phyloP scores from a whole-genome alignment of 1,140 invertebrate genomes.

The Lasioglossum baleicum region DNA sequence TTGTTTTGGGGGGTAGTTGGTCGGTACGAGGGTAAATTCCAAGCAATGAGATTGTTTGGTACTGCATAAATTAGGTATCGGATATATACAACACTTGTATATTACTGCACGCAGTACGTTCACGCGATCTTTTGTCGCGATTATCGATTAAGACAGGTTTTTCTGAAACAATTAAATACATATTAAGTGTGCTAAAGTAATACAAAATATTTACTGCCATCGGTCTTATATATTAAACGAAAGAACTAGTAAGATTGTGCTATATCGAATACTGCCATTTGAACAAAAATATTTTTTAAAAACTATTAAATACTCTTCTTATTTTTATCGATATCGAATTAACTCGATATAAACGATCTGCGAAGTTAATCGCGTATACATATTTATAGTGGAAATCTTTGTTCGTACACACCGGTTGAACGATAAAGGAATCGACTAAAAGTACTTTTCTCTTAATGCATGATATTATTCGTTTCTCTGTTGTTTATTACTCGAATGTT shows the following conservation, averaged over 20 bases:
- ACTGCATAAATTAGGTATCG: conserved; percentile 2
- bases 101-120: not conserved
- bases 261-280: conserved; percentile 61
- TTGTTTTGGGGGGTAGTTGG: conserved; percentile 1
- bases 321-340: conserved; percentile 4
- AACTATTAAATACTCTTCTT: conserved; percentile 2
- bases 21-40: conserved; percentile 22
- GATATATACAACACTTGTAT: conserved; percentile 13
- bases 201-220: conserved; percentile 56
- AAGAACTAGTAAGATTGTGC: conserved; percentile 48
- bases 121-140: not conserved
- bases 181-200: conserved; percentile 27
- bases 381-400: conserved; percentile 5
- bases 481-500: not conserved
- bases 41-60: not conserved
- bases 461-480: not conserved
- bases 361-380: conserved; percentile 5
- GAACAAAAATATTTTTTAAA: conserved; percentile 20
- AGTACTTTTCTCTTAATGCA: not conserved
- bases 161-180: conserved; percentile 12
- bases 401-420: not conserved
- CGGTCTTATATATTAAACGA: conserved; percentile 18
- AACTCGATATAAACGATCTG: not conserved
- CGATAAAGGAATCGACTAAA: not conserved
- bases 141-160: conserved; percentile 1